Evolutionary conservation across 2,888 invertebrate genomes (phyloP).

Genomic region (Pheosia gnoma): DNA sequence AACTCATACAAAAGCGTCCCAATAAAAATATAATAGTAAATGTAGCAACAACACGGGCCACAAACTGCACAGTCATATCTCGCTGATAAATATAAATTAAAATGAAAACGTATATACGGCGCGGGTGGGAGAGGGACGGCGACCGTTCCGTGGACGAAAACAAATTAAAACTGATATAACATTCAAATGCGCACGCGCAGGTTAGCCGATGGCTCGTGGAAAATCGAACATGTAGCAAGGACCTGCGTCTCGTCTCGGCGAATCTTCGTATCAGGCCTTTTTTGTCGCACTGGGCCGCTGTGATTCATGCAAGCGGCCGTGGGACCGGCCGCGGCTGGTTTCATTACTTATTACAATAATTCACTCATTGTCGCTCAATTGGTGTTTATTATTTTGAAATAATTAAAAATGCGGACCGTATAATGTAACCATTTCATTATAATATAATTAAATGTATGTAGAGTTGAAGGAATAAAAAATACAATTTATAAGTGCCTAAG

Average conservation of each 20-base stretch:
- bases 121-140: conserved; percentile 53
- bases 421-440: conserved; percentile 33
- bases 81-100: conserved; percentile 76
- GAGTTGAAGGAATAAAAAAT: too few species aligned
- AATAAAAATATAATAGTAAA: conserved; percentile 84
- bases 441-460: conserved; percentile 1
- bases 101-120: conserved; percentile 61
- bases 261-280: conserved; percentile 31
- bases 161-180: conserved; percentile 65
- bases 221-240: conserved; percentile 43
- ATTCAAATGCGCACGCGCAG: conserved; percentile 52
- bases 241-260: conserved; percentile 22
- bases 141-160: conserved; percentile 52
- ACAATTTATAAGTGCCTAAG: background rate
- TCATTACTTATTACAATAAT: conserved; percentile 49
- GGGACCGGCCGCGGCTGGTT: conserved; percentile 31
- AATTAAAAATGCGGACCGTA: conserved; percentile 34
- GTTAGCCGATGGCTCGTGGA: conserved; percentile 42
- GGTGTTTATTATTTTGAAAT: conserved; percentile 39
- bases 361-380: conserved; percentile 42
- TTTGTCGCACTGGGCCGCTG: conserved; percentile 38
- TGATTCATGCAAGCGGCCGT: conserved; percentile 42
- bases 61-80: conserved; percentile 81
- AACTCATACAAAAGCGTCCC: conserved; percentile 84
- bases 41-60: conserved; percentile 78